A percentile compares a stretch with the other conserved stretches of the same genome.
Conservation (phyloP, 2,888 invertebrate genomes). For the Dugesia japonica region DNA sequence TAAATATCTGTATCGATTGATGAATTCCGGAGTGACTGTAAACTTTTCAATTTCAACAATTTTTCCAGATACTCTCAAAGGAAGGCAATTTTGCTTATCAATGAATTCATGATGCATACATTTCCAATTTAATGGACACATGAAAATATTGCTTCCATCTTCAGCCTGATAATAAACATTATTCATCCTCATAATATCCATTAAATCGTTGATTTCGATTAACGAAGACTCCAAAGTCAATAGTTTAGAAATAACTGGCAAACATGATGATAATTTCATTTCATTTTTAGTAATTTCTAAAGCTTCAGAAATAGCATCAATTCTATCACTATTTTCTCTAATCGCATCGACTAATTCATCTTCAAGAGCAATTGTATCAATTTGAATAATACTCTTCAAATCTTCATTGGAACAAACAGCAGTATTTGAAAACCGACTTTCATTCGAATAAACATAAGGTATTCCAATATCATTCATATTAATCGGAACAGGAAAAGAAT, state of each 20-base stretch:
- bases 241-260: not conserved
- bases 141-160: not conserved
- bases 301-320: not conserved
- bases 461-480: not conserved
- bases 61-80: not conserved
- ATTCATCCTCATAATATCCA: not conserved
- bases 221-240: not conserved
- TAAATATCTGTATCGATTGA: not conserved
- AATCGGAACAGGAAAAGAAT: not conserved
- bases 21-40: not conserved
- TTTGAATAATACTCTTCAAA: not conserved
- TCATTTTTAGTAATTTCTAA: not conserved
- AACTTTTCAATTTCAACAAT: not conserved
- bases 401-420: not conserved
- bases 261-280: not conserved
- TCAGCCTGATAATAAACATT: not conserved
- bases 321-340: not conserved
- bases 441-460: too few species aligned
- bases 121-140: not conserved
- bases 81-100: not conserved
- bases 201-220: not conserved
- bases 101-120: not conserved
- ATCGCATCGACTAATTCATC: not conserved
- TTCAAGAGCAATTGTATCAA: not conserved
- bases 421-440: not conserved